phyloP scores from a whole-genome alignment of 2,888 invertebrate genomes.

The Neelides folsomi region DNA sequence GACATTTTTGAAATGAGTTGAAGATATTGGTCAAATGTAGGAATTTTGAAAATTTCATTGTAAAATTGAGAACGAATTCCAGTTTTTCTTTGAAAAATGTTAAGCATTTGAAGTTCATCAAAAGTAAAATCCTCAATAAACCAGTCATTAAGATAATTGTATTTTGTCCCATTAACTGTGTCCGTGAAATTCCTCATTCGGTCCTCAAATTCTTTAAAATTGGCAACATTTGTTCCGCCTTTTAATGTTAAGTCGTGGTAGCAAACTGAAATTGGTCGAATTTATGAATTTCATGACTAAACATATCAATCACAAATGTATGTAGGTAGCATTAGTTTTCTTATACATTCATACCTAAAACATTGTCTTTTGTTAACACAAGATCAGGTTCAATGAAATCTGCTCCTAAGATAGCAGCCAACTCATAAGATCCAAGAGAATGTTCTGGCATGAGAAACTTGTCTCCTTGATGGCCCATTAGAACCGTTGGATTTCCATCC shows the following conservation, averaged over 20 bases:
- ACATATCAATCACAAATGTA: too few species aligned
- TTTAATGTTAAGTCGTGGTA: conserved; percentile 25
- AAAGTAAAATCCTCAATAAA: conserved; percentile 24
- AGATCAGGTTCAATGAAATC: conserved; percentile 31
- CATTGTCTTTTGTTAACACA: conserved; percentile 22
- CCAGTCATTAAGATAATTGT: conserved; percentile 17
- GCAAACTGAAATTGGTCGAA: conserved; percentile 18
- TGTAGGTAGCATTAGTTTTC: too few species aligned
- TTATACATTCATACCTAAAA: too few species aligned
- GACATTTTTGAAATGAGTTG: conserved; percentile 14
- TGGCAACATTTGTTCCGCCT: conserved; percentile 18
- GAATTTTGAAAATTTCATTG: conserved; percentile 19
- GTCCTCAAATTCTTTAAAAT: conserved; percentile 17
- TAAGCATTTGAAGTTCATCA: conserved; percentile 15
- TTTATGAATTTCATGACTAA: too few species aligned
- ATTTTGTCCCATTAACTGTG: conserved; percentile 8
- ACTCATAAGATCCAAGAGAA: conserved; percentile 23
- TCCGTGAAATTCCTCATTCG: conserved; percentile 13
- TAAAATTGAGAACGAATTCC: conserved; percentile 26
- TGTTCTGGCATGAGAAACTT: conserved; percentile 27
- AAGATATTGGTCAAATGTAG: conserved; percentile 27
- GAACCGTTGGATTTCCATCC: conserved; percentile 11
- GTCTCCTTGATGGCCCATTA: conserved; percentile 28
- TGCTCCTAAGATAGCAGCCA: conserved; percentile 20
- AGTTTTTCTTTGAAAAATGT: conserved; percentile 14